Base-by-base conservation (phyloP, 2,797 vertebrate genomes). In the Australoheros facetus region DNA sequence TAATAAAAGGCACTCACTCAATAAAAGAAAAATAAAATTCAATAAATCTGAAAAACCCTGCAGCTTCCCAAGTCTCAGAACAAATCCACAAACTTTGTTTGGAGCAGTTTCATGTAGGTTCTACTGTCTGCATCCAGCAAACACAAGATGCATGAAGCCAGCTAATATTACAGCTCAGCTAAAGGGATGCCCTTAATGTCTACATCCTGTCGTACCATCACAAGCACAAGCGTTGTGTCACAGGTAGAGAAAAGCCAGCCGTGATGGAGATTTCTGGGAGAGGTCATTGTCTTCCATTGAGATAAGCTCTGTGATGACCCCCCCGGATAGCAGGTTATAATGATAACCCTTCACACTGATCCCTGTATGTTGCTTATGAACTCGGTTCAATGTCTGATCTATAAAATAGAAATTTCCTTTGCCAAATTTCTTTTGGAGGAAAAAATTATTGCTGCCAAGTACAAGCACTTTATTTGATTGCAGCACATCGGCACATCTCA, bases 221-320 rank as follows among this genome's bases (percentile, higher is more conserved):
- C 39, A 5, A 42, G 39, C 39, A 39, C 39, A 39, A 39, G 11
- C 3, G 10, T 37, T 37, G 7, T 39, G 39, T 12, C 39, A 32
- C 32, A 32, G 32, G 32, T 32, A 71, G 84, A 89, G 83, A 80
- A 74, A 83, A 45, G 45, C 73, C 74, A 82, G 79, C 56, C 71
- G 19, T 56, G 58, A 81, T 70, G 56, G 57, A 48, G 64, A 66
- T 56, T 28, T 26, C 73, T 74, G 76, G 72, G 60, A 75, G 80
- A 77, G 82, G 62, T 86, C 75, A 79, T 75, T 74, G 82, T 81
- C 80, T 90, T 71, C 51, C 6, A 8, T 5, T 1, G 1, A 82
- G 85, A 86, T 87, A 83, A 1, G 39, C 86, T 89, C 66, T 83
- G 71, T 77, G 78, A 88, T 73, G 86, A 77, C 53, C 86, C 86